Evolutionary conservation across 2,113 vertebrate genomes (phyloP), one percentile per base, ranked within the genome.

Genomic region (Castor canadensis): DNA sequence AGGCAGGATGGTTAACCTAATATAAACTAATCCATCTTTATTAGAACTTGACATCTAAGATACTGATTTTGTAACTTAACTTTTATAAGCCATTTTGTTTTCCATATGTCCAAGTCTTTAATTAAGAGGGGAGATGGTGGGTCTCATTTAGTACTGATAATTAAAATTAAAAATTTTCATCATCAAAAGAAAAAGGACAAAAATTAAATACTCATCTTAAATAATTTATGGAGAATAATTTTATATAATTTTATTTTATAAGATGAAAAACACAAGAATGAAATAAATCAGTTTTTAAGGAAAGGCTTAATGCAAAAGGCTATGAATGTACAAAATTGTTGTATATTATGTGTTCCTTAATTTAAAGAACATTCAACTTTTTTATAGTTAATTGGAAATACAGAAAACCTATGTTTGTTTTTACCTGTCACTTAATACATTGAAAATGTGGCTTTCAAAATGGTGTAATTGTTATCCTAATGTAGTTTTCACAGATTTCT

Each of bases 401-500:
- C 1, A 85, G 58, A 89, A 83, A 82, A 82, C 64, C 9, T 91
- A 1, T 66, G 3, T 73, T 9, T 85, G 45, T 90, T 92, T 94
- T 77, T 15, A 83, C 30, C 84, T 86, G 45, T 43, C 32, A 54
- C 81, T 94, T 89, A 43, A 75, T 52, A 77, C 13, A 54, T 16
- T 95, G 13, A 92, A 79, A 73, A 72, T 79, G 30, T 94, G 60
- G 9, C 40, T 91, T 94, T 93, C 45, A 86, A 90, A 95, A 16
- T 62, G 3, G 77, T 6, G 0, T 94, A 35, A 82, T 16, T 82
- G 9, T 64, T 17, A 69, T 49, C 20, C 77, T 91, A 32, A 3
- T 43, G 22, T 12, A 11, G 72, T 49, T 93, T 96, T 97, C 89
- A 84, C 30, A 91, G 90, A 93, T 83, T 58, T 35, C 38, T 97